Evolutionary conservation across 2,888 invertebrate genomes (phyloP).

Genomic region (Entomobrya proxima): DNA sequence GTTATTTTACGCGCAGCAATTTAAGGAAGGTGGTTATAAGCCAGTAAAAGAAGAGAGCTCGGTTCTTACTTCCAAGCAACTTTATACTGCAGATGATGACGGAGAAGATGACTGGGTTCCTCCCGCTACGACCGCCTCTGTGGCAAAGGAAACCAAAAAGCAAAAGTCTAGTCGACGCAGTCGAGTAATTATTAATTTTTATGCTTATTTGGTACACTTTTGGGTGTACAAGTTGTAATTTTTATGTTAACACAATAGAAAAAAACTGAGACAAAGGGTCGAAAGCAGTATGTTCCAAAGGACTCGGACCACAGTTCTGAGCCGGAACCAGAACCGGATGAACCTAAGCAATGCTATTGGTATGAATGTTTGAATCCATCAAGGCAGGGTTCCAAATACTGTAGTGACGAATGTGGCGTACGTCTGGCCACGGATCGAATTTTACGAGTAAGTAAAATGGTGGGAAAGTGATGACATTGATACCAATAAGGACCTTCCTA

Average conservation of each 20-base stretch:
- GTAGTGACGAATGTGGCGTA: conserved; percentile 93
- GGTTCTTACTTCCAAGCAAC: conserved; percentile 30
- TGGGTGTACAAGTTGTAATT: neutral
- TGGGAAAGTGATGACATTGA: neutral
- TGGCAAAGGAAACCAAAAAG: conserved; percentile 1
- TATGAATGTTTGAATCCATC: conserved; percentile 90
- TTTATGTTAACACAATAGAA: conserved; percentile 28
- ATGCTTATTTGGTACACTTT: neutral
- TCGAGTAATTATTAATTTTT: conserved; percentile 20
- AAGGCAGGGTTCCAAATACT: conserved; percentile 91
- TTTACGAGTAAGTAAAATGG: conserved; percentile 82
- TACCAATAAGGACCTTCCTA: neutral
- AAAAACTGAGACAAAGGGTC: conserved; percentile 47
- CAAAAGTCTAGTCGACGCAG: conserved; percentile 48
- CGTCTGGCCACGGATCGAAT: conserved; percentile 90
- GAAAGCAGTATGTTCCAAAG: conserved; percentile 56
- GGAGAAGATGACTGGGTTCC: conserved; percentile 75
- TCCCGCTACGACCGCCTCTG: neutral
- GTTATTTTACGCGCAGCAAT: neutral
- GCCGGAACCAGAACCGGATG: conserved; percentile 75
- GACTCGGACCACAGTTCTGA: conserved; percentile 76
- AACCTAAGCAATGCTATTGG: conserved; percentile 88
- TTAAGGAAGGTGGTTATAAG: conserved; percentile 26
- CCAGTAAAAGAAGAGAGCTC: conserved; percentile 50
- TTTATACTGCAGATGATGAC: conserved; percentile 60